phyloP scores from a whole-genome alignment of 1,140 invertebrate species.

The Asbolus verrucosus region DNA sequence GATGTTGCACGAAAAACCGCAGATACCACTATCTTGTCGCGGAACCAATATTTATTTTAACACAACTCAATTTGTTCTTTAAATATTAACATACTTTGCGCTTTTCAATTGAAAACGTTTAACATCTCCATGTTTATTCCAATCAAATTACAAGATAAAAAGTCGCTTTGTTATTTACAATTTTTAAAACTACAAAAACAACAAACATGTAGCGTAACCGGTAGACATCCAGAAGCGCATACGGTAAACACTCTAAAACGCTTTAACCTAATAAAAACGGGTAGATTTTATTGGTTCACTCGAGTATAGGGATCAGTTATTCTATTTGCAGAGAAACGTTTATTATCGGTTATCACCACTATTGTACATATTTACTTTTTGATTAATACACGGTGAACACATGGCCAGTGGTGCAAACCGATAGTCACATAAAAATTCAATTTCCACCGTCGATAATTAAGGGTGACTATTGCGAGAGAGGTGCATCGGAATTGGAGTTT shows the following conservation, averaged over 20 bases:
- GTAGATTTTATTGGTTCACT: background rate
- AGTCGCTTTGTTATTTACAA: too few species aligned
- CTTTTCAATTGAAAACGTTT: too few species aligned
- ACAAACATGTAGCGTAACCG: background rate
- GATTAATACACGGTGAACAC: constrained; percentile 37
- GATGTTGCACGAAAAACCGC: too few species aligned
- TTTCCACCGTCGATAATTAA: constrained; percentile 11
- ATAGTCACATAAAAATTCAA: constrained; percentile 35
- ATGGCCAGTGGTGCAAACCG: constrained; percentile 35
- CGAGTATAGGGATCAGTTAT: constrained; percentile 8
- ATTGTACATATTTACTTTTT: constrained; percentile 44
- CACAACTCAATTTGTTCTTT: too few species aligned
- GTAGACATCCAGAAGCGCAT: background rate
- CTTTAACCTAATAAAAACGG: background rate
- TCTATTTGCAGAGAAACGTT: constrained; percentile 28
- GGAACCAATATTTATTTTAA: too few species aligned
- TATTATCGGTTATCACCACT: constrained; percentile 35
- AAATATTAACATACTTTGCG: too few species aligned
- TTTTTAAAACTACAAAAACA: too few species aligned
- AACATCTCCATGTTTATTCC: too few species aligned
- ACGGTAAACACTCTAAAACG: background rate
- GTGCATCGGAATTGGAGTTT: too few species aligned
- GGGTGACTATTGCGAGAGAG: background rate
- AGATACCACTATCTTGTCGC: too few species aligned
- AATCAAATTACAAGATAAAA: too few species aligned